These are phyloP conservation scores for Capra hircus DNA, from an alignment of 2,113 vertebrate genomes.

Conservation along the genomic window DNA sequence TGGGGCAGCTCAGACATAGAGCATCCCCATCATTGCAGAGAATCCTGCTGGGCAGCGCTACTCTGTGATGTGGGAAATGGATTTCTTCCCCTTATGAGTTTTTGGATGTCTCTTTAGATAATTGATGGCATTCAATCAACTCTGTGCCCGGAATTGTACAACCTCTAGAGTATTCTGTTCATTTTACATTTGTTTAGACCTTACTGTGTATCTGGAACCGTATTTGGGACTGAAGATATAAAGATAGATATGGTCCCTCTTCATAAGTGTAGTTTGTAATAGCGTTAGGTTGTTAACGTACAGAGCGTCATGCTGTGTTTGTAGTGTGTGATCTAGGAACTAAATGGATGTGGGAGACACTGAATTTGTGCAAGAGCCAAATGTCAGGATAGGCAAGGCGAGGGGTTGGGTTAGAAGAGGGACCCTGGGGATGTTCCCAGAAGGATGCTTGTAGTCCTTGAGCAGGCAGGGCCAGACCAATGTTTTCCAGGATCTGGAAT, in stretches of 20 bases:
- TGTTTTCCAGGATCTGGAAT: neutral
- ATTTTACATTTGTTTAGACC: neutral
- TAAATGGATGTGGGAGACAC: slow-evolving; percentile 49
- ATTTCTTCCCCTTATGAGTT: neutral
- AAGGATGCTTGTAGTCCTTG: neutral
- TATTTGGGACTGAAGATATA: neutral
- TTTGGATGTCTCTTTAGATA: neutral
- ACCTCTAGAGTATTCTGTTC: neutral
- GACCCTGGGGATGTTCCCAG: neutral
- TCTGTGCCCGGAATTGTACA: neutral
- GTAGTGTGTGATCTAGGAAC: slow-evolving; percentile 61
- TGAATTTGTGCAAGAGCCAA: neutral
- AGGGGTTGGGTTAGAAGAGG: neutral
- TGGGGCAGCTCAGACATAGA: neutral
- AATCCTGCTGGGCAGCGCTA: neutral
- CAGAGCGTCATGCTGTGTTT: slow-evolving; percentile 59
- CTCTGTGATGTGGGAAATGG: neutral
- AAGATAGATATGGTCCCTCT: neutral
- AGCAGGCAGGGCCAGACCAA: neutral
- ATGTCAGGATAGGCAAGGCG: neutral
- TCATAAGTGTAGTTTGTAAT: slow-evolving; percentile 71
- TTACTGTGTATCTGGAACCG: neutral
- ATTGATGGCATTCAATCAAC: neutral
- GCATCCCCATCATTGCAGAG: neutral
- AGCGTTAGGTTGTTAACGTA: slow-evolving; percentile 58